Evolutionary conservation across 2,888 invertebrate species (phyloP), one percentile per base, ranked within the genome.

Genomic region (Orchesellides sinensis): DNA sequence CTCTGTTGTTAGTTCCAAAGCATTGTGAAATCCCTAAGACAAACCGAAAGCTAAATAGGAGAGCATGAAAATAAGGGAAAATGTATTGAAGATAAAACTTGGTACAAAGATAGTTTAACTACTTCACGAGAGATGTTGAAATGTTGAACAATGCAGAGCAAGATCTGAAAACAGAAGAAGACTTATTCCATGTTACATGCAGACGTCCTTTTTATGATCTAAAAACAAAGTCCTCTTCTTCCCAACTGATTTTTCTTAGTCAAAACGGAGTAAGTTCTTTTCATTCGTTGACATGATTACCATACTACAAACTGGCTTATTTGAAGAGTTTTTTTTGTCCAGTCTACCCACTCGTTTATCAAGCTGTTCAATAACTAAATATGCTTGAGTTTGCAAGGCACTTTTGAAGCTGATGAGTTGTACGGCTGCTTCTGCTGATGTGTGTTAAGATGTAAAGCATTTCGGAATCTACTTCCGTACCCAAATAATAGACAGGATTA

Each of bases 151-250:
- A 17, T 35, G 35, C 5, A 8, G 27, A 27, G 27, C 25, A n/a
- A 56, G 56, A 56, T 8, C 29, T 29, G 40, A 40, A 10, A 14
- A 59, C 29, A 59, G 6, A 25, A 54, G 54, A 23, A 25, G 25
- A 8, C 17, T 32, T 14, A 59, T 29, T 59, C 29, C 59, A 23
- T 59, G 59, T 14, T 59, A 56, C 27, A 27, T n/a, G 27, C 29
- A 19, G 35, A 10, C 12, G 19, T 35, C 19, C 52, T 17, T 52
- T 63, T 63, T 63, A 63, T 40, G 63, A 63, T 35, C 40, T 40
- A 63, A 63, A 63, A 63, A 63, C 63, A 63, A 63, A 63, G 45
- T 68, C 29, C 68, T 32, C 49, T 68, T 47, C 45, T 63, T 6
- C 27, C 47, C 10, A 49, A 47, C 49, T 68, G 49, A 29, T 68